Base-by-base conservation (phyloP, 2,888 invertebrate genomes). In the Apotomis betuletana region DNA sequence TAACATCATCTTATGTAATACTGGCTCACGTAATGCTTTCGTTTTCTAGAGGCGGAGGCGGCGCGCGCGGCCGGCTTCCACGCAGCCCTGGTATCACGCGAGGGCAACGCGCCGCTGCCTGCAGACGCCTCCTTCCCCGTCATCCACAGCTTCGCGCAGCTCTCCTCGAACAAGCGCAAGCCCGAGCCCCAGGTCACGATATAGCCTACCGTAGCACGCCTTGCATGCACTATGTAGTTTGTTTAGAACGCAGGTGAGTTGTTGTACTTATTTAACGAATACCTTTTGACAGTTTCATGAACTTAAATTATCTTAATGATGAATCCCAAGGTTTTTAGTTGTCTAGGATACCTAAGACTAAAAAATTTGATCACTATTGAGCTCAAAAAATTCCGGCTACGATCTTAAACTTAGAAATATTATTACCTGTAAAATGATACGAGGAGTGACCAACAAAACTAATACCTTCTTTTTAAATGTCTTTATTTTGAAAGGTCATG, bases 91-190 rank as follows among this genome's bases (percentile, higher is more conserved):
- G 95, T 98, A 3, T 91, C 94, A 69, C 95, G 98, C 75, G 96
- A 96, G 75, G 98, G 97, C 67, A 98, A 98, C 87, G 95, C 94
- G 0, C 92, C 95, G 0, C 90, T 98, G 0, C 94, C 96, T 9
- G 95, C 95, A 13, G 95, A 94, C 5, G 91, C 90, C 64, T 78
- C 87, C 1, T 96, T 94, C 85, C 87, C 93, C 10, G 92, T 95
- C 49, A 89, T 96, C 57, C 90, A 94, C 76, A 94, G 95, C 74
- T 95, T 97, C 82, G 89, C 94, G 51, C 95, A 96, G 76, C 88
- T 96, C 71, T 75, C 78, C 77, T 79, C 88, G 83, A 88, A 92
- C 87, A 93, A 93, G 77, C 91, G 92, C 83, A 93, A 92, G 85
- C 88, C 88, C 67, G 90, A 90, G 67, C 81, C 85, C 59, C 91